phyloP scores from a whole-genome alignment of 2,888 invertebrate species.

The Leptinotarsa peninsularis region DNA sequence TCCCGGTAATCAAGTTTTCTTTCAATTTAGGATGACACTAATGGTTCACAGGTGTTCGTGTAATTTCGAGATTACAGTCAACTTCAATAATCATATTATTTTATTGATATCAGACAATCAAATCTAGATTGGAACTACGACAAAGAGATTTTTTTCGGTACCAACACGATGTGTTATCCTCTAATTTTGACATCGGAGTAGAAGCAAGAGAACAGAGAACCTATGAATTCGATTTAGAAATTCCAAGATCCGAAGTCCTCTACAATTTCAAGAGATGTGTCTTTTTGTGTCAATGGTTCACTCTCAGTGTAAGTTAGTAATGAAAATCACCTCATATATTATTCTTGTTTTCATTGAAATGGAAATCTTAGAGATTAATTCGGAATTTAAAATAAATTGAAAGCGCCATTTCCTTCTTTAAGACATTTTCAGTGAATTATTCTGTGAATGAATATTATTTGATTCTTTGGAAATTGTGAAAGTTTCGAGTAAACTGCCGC shows the following conservation, averaged over 20 bases:
- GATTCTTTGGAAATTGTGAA: too few relatives aligned
- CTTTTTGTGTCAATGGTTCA: constrained; percentile 42
- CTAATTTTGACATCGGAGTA: constrained; percentile 44
- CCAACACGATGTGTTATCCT: constrained; percentile 36
- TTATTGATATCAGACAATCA: constrained; percentile 34
- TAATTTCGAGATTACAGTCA: background rate
- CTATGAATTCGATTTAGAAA: constrained; percentile 46
- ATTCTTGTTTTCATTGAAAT: too few relatives aligned
- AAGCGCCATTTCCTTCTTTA: too few relatives aligned
- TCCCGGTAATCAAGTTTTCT: too few relatives aligned
- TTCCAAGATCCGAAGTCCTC: constrained; percentile 46
- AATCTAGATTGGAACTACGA: constrained; percentile 20
- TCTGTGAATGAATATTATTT: too few relatives aligned
- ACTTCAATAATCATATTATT: background rate
- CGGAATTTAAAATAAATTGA: too few relatives aligned
- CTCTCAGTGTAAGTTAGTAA: constrained; percentile 42
- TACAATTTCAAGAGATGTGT: constrained; percentile 48
- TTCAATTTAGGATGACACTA: background rate
- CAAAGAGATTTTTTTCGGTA: constrained; percentile 39
- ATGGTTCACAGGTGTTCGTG: background rate
- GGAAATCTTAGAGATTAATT: too few relatives aligned
- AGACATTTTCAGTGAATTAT: too few relatives aligned
- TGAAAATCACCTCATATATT: background rate
- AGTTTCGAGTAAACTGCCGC: too few relatives aligned
- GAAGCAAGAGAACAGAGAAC: constrained; percentile 53